phyloP scores from a whole-genome alignment of 2,797 vertebrate genomes.

The Chelon auratus region DNA sequence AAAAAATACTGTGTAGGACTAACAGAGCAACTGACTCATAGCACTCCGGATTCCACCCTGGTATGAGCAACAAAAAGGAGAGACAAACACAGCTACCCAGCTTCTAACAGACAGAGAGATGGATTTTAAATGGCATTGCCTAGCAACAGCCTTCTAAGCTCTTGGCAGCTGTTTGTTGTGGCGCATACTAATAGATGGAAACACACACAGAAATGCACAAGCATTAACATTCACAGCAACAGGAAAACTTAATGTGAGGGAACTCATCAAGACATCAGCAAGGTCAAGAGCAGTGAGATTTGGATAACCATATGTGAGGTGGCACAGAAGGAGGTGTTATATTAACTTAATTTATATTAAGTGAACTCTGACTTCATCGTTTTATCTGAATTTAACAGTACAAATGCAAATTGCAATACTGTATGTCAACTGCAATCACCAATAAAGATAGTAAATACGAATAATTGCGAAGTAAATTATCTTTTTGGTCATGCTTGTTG shows the following conservation, averaged over 20 bases:
- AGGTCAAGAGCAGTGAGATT: constrained; percentile 34
- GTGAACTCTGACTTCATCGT: constrained; percentile 3
- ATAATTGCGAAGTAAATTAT: not conserved
- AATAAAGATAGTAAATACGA: not conserved
- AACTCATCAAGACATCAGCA: constrained; percentile 49
- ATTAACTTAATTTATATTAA: constrained; percentile 7
- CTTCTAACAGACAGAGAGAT: constrained; percentile 63
- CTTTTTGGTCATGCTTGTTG: not conserved
- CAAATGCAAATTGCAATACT: not conserved
- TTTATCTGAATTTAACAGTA: not conserved
- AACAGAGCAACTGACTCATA: constrained; percentile 37
- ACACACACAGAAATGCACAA: constrained; percentile 17
- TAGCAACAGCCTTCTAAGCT: constrained; percentile 82
- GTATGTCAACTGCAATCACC: not conserved
- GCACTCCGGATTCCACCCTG: constrained; percentile 41
- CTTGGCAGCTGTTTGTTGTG: constrained; percentile 71
- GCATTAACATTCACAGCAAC: constrained; percentile 30
- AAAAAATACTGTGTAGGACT: constrained; percentile 35
- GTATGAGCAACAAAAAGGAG: constrained; percentile 54
- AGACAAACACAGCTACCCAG: constrained; percentile 66
- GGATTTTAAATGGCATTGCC: constrained; percentile 80
- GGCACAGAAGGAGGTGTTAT: not conserved
- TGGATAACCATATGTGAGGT: constrained; percentile 8
- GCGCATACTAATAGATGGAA: constrained; percentile 74
- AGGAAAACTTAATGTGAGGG: constrained; percentile 47